phyloP scores from a whole-genome alignment of 1,140 invertebrate species.

The Meteorus sp. region DNA sequence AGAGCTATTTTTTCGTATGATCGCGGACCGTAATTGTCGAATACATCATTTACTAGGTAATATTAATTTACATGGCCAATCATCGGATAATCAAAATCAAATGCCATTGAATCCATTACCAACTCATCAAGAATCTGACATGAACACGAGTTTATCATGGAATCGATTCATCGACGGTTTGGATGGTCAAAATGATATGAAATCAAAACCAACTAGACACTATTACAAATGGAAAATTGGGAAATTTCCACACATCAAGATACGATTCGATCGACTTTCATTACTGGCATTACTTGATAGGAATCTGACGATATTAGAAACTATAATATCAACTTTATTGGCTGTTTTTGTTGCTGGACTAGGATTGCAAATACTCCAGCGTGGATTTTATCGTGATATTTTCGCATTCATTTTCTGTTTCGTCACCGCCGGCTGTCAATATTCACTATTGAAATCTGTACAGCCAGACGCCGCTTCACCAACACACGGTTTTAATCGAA shows the following conservation, averaged over 20 bases:
- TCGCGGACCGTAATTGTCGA: constrained; percentile 40
- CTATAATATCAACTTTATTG: constrained; percentile 80
- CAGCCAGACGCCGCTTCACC: constrained; percentile 98
- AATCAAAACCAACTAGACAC: constrained; percentile 66
- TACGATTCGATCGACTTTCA: constrained; percentile 89
- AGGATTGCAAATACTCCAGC: constrained; percentile 80
- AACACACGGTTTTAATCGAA: constrained; percentile 96
- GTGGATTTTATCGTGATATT: constrained; percentile 88
- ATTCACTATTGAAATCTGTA: constrained; percentile 96
- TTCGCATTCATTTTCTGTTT: constrained; percentile 95
- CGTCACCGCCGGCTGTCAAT: constrained; percentile 95
- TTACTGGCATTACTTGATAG: constrained; percentile 91
- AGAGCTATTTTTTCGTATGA: constrained; percentile 33
- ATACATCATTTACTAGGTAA: constrained; percentile 44
- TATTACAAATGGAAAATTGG: constrained; percentile 86
- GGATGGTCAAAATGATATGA: constrained; percentile 41
- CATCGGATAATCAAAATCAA: constrained; percentile 35
- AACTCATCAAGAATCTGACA: constrained; percentile 38
- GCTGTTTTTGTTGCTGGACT: constrained; percentile 85
- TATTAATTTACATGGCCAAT: constrained; percentile 35
- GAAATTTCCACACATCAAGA: constrained; percentile 70
- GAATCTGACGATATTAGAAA: constrained; percentile 84
- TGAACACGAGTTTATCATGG: constrained; percentile 47
- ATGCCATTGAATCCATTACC: constrained; percentile 42
- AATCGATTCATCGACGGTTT: constrained; percentile 49